Base-by-base conservation (phyloP, 2,888 invertebrate genomes). In the Drosophila vallismaia region DNA sequence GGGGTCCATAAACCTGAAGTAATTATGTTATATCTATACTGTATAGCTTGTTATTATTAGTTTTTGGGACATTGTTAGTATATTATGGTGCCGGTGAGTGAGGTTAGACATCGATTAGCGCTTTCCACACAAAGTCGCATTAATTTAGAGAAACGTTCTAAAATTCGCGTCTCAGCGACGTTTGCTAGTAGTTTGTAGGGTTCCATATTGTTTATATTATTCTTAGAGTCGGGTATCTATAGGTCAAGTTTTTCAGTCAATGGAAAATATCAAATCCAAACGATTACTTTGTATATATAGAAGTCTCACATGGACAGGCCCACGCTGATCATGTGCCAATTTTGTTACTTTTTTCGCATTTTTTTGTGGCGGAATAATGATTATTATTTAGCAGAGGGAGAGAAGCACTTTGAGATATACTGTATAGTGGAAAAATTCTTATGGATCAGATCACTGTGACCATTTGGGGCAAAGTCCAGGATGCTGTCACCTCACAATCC, bases 261-360 rank as follows among this genome's bases (percentile, higher is more conserved):
- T 19, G 19, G 19, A 19, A 19, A 19, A 19, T 19, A 19, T 19
- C 19, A 33, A 10, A 19, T 28, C 5, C 6, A 29, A 24, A 56
- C 8, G 36, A 48, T 14, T 64, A 10, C 33, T 12, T 19, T 3
- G 12, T 26, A 46, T 48, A 33, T 50, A 10, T 54, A 14, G 55
- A 51, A 50, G 52, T 55, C 69, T 45, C 51, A 38, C 52, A 44
- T 44, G 19, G 33, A n/a, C 9, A 19, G 28, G 29, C 50, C 45
- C 40, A 52, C 28, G 40, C 40, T 53, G 68, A 76, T 83, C 83
- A 81, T 83, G 83, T 80, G 81, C 64, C 75, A 70, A 77, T 26
- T 62, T 57, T 31, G 57, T 40, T 24, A 2, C 19, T 29, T 42
- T 42, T 26, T 19, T 19, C 19, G 19, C 19, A 57, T 62, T 48